Percentiles rank a stretch among this genome's conserved stretches.
phyloP scores from a whole-genome alignment of 2,888 invertebrate genomes.

The Dolichomitus sp. region DNA sequence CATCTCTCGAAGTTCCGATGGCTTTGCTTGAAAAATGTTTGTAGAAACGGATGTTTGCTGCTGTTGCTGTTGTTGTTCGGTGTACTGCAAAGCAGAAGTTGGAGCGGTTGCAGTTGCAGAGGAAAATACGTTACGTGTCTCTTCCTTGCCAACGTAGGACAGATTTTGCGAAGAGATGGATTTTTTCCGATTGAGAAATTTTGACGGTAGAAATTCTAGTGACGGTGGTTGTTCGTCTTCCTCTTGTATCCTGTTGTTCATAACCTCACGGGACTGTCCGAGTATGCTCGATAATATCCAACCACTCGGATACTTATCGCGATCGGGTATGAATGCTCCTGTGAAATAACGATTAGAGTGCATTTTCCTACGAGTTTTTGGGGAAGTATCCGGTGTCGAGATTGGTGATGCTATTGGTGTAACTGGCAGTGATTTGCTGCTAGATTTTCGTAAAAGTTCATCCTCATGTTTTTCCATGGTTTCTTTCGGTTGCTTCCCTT shows the following conservation, averaged over 20 bases:
- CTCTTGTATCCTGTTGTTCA: slow-evolving; percentile 88
- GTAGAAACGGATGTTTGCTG: slow-evolving; percentile 68
- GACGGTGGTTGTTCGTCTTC: slow-evolving; percentile 83
- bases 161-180: slow-evolving; percentile 84
- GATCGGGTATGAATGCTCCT: slow-evolving; percentile 85
- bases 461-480: slow-evolving; percentile 46
- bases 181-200: slow-evolving; percentile 83
- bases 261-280: slow-evolving; percentile 89
- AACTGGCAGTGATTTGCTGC: slow-evolving; percentile 91
- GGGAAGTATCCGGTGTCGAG: slow-evolving; percentile 88
- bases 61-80: slow-evolving; percentile 67
- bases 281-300: slow-evolving; percentile 91
- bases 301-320: slow-evolving; percentile 86
- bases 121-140: slow-evolving; percentile 51
- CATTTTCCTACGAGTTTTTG: slow-evolving; percentile 87
- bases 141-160: slow-evolving; percentile 80
- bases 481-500: slow-evolving; percentile 45
- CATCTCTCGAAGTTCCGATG: slow-evolving; percentile 93
- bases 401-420: slow-evolving; percentile 90
- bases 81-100: background rate
- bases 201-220: slow-evolving; percentile 73
- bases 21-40: slow-evolving; percentile 87
- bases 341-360: slow-evolving; percentile 89
- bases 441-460: slow-evolving; percentile 81
- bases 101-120: slow-evolving; percentile 4